Evolutionary conservation across 2,888 invertebrate genomes (phyloP).

Genomic region (Perdita meconis): DNA sequence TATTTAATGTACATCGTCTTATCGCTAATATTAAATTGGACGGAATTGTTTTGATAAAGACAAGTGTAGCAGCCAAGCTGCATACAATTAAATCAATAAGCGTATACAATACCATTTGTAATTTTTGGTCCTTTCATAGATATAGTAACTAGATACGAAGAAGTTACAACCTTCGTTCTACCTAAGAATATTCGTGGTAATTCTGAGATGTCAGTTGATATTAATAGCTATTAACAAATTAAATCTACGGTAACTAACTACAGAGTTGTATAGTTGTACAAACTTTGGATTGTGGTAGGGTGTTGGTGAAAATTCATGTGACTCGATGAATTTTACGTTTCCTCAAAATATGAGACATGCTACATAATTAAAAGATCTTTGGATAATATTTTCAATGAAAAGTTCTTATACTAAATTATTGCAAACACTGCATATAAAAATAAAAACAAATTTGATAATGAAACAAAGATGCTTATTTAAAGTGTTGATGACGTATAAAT

Average conservation of each 20-base stretch:
- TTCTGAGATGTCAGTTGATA: constrained; percentile 41
- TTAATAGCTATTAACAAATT: not conserved
- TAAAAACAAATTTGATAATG: constrained; percentile 1
- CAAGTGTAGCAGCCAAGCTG: constrained; percentile 20
- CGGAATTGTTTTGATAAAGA: constrained; percentile 55
- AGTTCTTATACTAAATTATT: constrained; percentile 5
- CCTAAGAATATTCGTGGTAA: constrained; percentile 51
- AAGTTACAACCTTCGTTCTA: constrained; percentile 6
- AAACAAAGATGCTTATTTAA: constrained; percentile 1
- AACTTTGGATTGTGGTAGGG: constrained; percentile 76
- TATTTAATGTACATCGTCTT: not conserved
- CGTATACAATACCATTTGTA: constrained; percentile 3
- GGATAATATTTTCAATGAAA: constrained; percentile 13
- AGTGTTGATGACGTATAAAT: not conserved
- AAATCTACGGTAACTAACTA: constrained; percentile 12
- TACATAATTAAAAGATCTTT: constrained; percentile 30
- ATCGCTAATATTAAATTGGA: constrained; percentile 37
- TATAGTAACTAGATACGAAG: constrained; percentile 15
- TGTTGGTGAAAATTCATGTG: not conserved
- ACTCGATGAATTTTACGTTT: constrained; percentile 19
- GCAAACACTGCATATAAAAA: not conserved
- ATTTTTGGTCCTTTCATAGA: constrained; percentile 8
- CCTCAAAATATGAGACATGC: constrained; percentile 4
- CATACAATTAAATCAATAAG: constrained; percentile 6
- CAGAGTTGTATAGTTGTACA: constrained; percentile 55